A percentile compares a stretch with the other conserved stretches of the same genome.
Conservation (phyloP, 1,140 invertebrate genomes). For the Camponotus pennsylvanicus region DNA sequence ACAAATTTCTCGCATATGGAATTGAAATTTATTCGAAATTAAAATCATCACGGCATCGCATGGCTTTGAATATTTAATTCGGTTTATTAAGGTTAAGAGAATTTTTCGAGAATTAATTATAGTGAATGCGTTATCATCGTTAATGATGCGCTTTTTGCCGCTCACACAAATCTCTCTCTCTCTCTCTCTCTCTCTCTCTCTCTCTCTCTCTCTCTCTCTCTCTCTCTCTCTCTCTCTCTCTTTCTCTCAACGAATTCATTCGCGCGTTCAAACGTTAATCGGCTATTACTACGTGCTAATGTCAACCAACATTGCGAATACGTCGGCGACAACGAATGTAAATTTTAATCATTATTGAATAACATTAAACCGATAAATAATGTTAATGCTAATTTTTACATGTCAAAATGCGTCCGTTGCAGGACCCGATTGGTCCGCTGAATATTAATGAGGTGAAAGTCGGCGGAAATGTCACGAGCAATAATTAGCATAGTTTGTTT, state of each 20-base stretch:
- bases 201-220: not conserved
- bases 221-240: not conserved
- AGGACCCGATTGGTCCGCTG: constrained; percentile 12
- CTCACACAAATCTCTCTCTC: not conserved
- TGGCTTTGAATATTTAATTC: constrained; percentile 49
- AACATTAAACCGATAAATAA: constrained; percentile 50
- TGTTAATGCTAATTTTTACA: constrained; percentile 63
- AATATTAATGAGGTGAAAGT: constrained; percentile 58
- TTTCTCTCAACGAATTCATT: constrained; percentile 15
- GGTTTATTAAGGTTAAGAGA: constrained; percentile 37
- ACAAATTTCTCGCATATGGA: not conserved
- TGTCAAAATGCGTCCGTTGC: constrained; percentile 51
- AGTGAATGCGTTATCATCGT: constrained; percentile 32
- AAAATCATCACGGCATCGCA: constrained; percentile 3
- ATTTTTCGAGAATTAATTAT: constrained; percentile 45
- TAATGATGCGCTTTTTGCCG: constrained; percentile 27
- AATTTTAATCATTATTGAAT: constrained; percentile 57
- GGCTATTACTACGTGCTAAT: constrained; percentile 41
- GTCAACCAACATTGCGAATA: constrained; percentile 32
- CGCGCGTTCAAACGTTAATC: constrained; percentile 45
- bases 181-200: not conserved
- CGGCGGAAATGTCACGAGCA: constrained; percentile 45
- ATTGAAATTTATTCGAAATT: constrained; percentile 34
- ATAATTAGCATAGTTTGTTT: constrained; percentile 53
- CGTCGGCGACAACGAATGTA: constrained; percentile 32